Conservation (phyloP, 2,113 vertebrate species). For the Pedionomus torquatus region DNA sequence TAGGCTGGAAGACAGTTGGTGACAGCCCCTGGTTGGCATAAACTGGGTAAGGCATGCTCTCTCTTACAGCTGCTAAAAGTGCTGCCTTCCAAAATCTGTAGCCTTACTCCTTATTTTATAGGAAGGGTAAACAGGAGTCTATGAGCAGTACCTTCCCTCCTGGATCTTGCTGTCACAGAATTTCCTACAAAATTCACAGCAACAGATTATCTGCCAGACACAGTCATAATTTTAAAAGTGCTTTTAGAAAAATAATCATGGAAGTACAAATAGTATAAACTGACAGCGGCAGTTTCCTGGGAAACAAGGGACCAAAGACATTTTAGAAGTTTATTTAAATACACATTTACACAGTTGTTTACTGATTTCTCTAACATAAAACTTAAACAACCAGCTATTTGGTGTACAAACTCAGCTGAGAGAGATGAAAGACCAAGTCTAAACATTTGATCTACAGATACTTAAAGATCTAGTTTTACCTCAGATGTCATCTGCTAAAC, state of each 20-base stretch:
- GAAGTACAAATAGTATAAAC: not conserved
- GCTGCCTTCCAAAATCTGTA: not conserved
- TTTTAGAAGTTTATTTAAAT: not conserved
- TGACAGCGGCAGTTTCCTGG: not conserved
- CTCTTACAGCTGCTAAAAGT: not conserved
- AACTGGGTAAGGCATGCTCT: not conserved
- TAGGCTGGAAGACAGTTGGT: not conserved
- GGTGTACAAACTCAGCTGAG: not conserved
- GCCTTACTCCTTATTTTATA: not conserved
- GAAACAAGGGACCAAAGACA: not conserved
- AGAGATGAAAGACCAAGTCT: not conserved
- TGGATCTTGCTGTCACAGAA: not conserved
- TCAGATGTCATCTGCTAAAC: fast-evolving
- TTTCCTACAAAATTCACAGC: not conserved
- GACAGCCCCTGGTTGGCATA: not conserved
- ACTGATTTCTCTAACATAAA: not conserved
- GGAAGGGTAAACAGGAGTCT: not conserved
- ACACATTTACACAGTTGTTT: not conserved
- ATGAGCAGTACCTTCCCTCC: not conserved
- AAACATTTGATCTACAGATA: not conserved
- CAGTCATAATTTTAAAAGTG: not conserved
- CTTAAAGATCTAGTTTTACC: not conserved
- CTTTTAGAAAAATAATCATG: not conserved
- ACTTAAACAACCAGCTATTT: not conserved
- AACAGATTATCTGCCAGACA: not conserved